These are phyloP conservation scores for Geopemphigus sp. DNA, from an alignment of 1,140 invertebrate species.

Conservation along the genomic window DNA sequence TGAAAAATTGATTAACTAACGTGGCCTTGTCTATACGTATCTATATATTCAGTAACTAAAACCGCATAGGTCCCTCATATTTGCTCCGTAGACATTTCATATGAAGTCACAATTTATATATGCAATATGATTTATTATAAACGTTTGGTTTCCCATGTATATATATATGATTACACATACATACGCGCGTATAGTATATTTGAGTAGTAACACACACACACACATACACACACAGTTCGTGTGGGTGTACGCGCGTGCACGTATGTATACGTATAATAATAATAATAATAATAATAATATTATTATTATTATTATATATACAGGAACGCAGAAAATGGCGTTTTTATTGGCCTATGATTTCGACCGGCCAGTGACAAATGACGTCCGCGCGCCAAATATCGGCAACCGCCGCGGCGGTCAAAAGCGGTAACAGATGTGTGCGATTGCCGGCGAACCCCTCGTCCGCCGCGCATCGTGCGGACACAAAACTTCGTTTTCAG, in stretches of 20 bases:
- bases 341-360: conserved; percentile 48
- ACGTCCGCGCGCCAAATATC: conserved; percentile 40
- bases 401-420: conserved; percentile 47
- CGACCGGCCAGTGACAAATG: conserved; percentile 39
- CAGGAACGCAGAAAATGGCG: neutral
- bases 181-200: no score
- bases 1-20: no score
- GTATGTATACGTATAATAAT: neutral
- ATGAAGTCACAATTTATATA: neutral
- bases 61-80: neutral
- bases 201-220: neutral
- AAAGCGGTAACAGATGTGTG: conserved; percentile 46
- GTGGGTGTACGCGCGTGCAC: neutral
- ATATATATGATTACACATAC: no score
- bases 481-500: conserved; percentile 49
- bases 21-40: no score
- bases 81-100: neutral
- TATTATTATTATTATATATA: neutral
- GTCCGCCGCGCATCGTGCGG: conserved; percentile 8
- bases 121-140: neutral
- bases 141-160: neutral
- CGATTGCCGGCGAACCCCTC: conserved; percentile 39
- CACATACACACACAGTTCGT: no score
- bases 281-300: neutral
- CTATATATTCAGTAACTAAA: no score